A percentile compares a stretch with the other conserved stretches of the same genome.
Evolutionary conservation across 2,888 invertebrate species (phyloP).

Genomic region (Dynastes hyllus): DNA sequence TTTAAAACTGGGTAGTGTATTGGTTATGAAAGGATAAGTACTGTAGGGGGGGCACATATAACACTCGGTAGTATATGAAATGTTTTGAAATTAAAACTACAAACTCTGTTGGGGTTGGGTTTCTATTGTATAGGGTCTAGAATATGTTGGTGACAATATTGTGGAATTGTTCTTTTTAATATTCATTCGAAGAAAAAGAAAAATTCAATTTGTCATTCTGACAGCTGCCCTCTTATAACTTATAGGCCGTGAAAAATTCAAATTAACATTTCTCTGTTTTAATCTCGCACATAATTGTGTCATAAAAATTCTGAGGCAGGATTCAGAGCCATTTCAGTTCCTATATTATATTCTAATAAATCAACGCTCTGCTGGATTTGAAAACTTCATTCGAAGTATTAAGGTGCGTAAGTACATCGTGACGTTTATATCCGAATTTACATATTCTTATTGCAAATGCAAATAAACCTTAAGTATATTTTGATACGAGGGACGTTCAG

Average conservation of each 20-base stretch:
- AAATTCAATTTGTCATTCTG: constrained; percentile 35
- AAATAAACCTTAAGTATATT: neutral
- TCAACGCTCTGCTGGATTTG: constrained; percentile 14
- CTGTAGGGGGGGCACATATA: no score
- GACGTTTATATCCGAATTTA: neutral
- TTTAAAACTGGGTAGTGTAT: no score
- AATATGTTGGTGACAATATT: no score
- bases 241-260: constrained; percentile 36
- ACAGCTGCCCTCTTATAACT: constrained; percentile 6
- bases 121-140: no score
- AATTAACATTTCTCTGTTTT: constrained; percentile 28
- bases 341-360: constrained; percentile 31
- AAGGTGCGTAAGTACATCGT: neutral
- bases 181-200: constrained; percentile 26
- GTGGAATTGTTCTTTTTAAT: constrained; percentile 8
- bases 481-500: neutral
- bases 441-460: constrained; percentile 19
- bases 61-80: no score
- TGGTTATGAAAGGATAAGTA: no score
- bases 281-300: constrained; percentile 34
- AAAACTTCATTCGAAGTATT: constrained; percentile 6
- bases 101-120: no score
- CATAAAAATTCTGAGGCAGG: constrained; percentile 32
- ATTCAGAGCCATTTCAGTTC: constrained; percentile 16
- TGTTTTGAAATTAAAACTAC: no score